A percentile compares a stretch with the other conserved stretches of the same genome.
These are phyloP conservation scores for Danaus plexippus DNA, from an alignment of 1,140 invertebrate genomes.

Conservation along the genomic window DNA sequence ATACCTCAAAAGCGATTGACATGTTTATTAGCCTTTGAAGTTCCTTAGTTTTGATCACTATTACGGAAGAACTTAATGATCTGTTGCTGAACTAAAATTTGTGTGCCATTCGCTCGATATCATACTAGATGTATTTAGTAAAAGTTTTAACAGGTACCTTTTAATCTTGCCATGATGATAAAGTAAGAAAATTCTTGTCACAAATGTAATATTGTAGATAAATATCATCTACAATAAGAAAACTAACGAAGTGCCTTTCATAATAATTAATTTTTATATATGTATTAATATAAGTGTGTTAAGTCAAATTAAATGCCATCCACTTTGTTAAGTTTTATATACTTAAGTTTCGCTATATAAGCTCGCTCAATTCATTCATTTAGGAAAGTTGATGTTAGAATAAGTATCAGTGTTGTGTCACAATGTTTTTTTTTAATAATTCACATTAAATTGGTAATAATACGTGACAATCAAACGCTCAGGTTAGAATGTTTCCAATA, in stretches of 20 bases:
- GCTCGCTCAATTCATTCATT: slow-evolving; percentile 68
- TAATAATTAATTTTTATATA: slow-evolving; percentile 57
- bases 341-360: slow-evolving; percentile 63
- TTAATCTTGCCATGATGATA: slow-evolving; percentile 71
- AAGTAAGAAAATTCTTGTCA: slow-evolving; percentile 66
- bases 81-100: slow-evolving; percentile 55
- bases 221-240: slow-evolving; percentile 45
- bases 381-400: slow-evolving; percentile 58
- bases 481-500: no score
- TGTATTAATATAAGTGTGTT: slow-evolving; percentile 62
- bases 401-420: slow-evolving; percentile 31
- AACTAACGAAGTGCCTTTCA: slow-evolving; percentile 62
- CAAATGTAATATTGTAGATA: slow-evolving; percentile 54
- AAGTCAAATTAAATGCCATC: slow-evolving; percentile 71
- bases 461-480: no score
- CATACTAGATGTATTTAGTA: slow-evolving; percentile 63
- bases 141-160: slow-evolving; percentile 70
- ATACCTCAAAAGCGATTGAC: slow-evolving; percentile 35
- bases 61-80: slow-evolving; percentile 33
- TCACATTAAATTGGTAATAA: no score
- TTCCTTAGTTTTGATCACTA: slow-evolving; percentile 24
- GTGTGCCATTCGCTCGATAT: slow-evolving; percentile 69
- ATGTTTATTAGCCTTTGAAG: slow-evolving; percentile 32
- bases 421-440: slow-evolving; percentile 13
- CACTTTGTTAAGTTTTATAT: slow-evolving; percentile 70